Percentiles rank a stretch among this genome's conserved stretches.
Conservation (phyloP, 2,113 vertebrate species). For the Lynx canadensis region DNA sequence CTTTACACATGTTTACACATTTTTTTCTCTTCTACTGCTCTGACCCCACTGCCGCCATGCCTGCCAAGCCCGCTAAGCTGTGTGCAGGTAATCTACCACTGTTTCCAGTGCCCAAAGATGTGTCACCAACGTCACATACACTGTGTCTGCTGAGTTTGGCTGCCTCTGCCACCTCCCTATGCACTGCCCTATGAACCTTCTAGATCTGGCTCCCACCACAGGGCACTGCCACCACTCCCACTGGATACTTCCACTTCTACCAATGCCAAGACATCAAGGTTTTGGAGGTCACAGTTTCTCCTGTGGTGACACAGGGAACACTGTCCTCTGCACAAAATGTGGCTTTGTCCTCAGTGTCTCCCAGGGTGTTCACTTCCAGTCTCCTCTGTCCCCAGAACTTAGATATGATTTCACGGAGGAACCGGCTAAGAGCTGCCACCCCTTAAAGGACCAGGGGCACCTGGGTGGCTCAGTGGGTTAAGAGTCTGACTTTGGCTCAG, state of each 20-base stretch:
- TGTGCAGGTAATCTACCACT: not conserved
- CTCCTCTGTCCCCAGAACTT: not conserved
- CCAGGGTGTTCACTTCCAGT: not conserved
- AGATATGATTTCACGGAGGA: not conserved
- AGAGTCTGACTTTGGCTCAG: too few species aligned
- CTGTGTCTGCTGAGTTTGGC: not conserved
- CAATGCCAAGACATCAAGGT: not conserved
- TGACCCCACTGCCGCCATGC: not conserved
- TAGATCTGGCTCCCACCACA: not conserved
- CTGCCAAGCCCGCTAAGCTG: not conserved
- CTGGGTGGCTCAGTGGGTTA: too few species aligned
- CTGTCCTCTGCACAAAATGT: not conserved
- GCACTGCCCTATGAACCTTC: fast-evolving
- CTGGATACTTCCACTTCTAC: not conserved
- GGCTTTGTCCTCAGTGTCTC: not conserved
- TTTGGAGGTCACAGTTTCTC: not conserved
- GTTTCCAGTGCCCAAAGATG: fast-evolving
- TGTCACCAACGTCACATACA: fast-evolving
- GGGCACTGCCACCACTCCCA: fast-evolving
- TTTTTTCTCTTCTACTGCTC: not conserved
- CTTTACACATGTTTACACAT: not conserved
- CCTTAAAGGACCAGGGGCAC: not conserved
- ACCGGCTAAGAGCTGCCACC: not conserved
- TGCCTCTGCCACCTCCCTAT: not conserved
- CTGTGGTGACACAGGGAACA: not conserved